phyloP scores from a whole-genome alignment of 2,888 invertebrate genomes.

The Clunio marinus region DNA sequence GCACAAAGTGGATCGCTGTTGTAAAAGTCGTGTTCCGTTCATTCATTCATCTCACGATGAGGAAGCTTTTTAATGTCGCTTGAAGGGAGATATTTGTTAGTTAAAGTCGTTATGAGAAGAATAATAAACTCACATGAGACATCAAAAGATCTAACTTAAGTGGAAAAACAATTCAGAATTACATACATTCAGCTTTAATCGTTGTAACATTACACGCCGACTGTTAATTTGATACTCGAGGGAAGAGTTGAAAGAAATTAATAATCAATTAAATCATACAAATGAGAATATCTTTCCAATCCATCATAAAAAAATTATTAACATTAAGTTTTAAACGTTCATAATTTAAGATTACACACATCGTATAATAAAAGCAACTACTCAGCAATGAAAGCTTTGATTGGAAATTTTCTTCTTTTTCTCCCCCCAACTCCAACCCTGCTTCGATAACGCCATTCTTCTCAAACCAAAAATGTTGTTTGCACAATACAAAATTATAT shows the following conservation, averaged over 20 bases:
- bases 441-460: background rate
- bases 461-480: constrained; percentile 31
- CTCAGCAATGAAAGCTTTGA: too few relatives aligned
- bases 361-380: too few relatives aligned
- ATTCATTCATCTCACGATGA: background rate
- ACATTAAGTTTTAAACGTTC: too few relatives aligned
- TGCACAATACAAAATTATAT: constrained; percentile 22
- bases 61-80: background rate
- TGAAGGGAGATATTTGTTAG: background rate
- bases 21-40: constrained; percentile 34
- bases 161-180: background rate
- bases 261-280: constrained; percentile 30
- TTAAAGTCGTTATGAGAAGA: background rate
- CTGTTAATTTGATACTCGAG: constrained; percentile 16
- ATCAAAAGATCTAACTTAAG: background rate
- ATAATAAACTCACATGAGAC: background rate
- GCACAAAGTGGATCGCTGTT: constrained; percentile 34
- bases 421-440: background rate
- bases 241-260: constrained; percentile 28
- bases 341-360: too few relatives aligned
- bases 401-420: too few relatives aligned
- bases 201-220: background rate
- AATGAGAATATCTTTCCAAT: constrained; percentile 12
- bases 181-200: background rate
- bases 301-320: too few relatives aligned